phyloP scores from a whole-genome alignment of 2,888 invertebrate genomes.

The Coecobrya sp. region DNA sequence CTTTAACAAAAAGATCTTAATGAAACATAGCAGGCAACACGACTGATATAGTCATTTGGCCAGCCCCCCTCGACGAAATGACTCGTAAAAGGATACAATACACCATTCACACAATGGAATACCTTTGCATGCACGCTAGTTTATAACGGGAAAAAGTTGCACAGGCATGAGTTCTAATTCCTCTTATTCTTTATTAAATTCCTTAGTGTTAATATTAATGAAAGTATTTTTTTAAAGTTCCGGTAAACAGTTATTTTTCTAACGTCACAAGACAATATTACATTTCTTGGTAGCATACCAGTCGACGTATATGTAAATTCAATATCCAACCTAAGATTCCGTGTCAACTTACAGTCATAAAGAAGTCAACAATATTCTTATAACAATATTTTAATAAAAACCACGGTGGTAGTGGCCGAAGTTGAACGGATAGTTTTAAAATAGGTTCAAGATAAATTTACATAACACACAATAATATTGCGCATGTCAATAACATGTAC shows the following conservation, averaged over 20 bases:
- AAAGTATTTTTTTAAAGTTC: no score
- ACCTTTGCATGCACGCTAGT: no score
- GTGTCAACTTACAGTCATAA: neutral
- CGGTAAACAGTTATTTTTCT: no score
- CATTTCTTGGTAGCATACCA: no score
- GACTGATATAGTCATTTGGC: slow-evolving; percentile 68
- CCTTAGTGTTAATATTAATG: no score
- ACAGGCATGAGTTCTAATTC: no score
- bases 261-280: no score
- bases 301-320: no score
- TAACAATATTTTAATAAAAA: slow-evolving; percentile 51
- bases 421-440: neutral
- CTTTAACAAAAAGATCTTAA: slow-evolving; percentile 1
- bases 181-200: no score
- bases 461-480: neutral
- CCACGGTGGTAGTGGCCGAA: slow-evolving; percentile 31
- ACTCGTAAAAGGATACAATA: slow-evolving; percentile 69
- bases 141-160: no score
- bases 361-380: neutral
- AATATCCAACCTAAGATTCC: no score
- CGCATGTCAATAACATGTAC: neutral
- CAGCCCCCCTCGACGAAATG: slow-evolving; percentile 77
- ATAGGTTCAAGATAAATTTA: slow-evolving; percentile 4
- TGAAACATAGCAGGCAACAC: slow-evolving; percentile 26
- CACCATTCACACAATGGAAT: neutral